These are phyloP conservation scores for Eubasilissa regina DNA, from an alignment of 1,140 invertebrate genomes.

Conservation along the genomic window DNA sequence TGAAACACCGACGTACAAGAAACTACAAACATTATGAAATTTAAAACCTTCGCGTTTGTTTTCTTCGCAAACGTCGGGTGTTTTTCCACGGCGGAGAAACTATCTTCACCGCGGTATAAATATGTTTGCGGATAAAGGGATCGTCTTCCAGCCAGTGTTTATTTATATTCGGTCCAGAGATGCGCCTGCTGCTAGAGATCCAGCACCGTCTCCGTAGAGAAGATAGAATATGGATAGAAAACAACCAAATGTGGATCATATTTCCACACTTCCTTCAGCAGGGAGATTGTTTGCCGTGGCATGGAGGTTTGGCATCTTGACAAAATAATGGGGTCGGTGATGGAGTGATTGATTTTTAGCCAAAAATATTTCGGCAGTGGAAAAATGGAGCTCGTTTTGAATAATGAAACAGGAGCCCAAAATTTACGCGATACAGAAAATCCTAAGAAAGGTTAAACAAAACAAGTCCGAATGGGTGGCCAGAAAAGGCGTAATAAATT, in stretches of 20 bases:
- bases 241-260: slow-evolving; percentile 35
- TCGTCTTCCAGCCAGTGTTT: slow-evolving; percentile 31
- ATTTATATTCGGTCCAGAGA: slow-evolving; percentile 49
- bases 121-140: slow-evolving; percentile 55
- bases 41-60: slow-evolving; percentile 50
- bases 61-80: slow-evolving; percentile 48
- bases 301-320: slow-evolving; percentile 21
- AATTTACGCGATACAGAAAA: not conserved
- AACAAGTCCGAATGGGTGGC: too few species aligned
- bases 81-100: slow-evolving; percentile 31
- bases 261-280: slow-evolving; percentile 17
- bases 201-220: slow-evolving; percentile 5
- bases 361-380: not conserved
- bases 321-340: slow-evolving; percentile 26
- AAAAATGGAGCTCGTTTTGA: slow-evolving; percentile 1
- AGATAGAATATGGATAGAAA: slow-evolving; percentile 34
- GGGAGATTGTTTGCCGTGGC: slow-evolving; percentile 22
- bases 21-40: slow-evolving; percentile 50
- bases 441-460: too few species aligned
- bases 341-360: slow-evolving; percentile 29
- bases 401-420: not conserved
- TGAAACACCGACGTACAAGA: too few species aligned
- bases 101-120: slow-evolving; percentile 47
- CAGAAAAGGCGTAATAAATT: too few species aligned
- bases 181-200: not conserved